These are phyloP conservation scores for Gallinago jamesoni DNA, from an alignment of 2,113 vertebrate genomes.

Conservation along the genomic window DNA sequence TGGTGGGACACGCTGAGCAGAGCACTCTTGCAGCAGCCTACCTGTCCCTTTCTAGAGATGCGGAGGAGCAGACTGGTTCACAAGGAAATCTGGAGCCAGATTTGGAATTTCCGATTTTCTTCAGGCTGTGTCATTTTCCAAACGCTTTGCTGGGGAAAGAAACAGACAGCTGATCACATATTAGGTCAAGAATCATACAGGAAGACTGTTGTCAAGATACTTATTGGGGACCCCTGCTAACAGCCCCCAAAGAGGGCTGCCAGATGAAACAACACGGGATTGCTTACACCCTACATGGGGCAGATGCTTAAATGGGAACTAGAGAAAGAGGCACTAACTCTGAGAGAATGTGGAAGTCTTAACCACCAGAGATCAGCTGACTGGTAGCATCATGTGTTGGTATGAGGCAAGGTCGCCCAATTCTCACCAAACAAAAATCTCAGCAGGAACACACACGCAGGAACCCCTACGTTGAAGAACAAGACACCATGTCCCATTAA, in stretches of 20 bases:
- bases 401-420: not conserved
- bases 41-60: not conserved
- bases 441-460: not conserved
- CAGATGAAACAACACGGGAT: not conserved
- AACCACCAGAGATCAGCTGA: constrained; percentile 29
- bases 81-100: not conserved
- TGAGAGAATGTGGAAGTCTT: not conserved
- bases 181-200: not conserved
- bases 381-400: not conserved
- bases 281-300: not conserved
- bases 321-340: not conserved
- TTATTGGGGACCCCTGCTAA: not conserved
- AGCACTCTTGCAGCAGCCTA: not conserved
- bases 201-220: not conserved
- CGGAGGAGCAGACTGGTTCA: not conserved
- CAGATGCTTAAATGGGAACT: not conserved
- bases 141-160: not conserved
- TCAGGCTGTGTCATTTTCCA: not conserved
- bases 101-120: not conserved
- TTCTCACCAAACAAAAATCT: constrained; percentile 7
- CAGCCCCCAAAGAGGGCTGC: not conserved
- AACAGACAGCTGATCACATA: not conserved
- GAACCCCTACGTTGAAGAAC: not conserved
- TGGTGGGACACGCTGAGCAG: not conserved
- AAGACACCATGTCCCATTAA: not conserved